Evolutionary conservation across 2,888 invertebrate species (phyloP).

Genomic region (Conomelus anceps): DNA sequence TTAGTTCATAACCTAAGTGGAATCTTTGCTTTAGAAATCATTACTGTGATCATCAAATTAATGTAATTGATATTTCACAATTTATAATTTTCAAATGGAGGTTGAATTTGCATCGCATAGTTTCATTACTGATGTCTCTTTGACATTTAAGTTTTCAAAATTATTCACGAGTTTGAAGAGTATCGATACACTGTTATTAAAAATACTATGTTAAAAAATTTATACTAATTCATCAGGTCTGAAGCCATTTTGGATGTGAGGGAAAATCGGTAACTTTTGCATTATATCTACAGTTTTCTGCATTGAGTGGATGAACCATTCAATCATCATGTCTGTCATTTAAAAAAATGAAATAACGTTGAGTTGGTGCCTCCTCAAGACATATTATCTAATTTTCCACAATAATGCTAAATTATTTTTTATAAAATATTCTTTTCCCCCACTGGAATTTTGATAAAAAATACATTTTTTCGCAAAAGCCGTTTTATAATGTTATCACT

Average conservation of each 20-base stretch:
- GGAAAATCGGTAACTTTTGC: background rate
- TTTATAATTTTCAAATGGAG: background rate
- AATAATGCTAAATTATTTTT: background rate
- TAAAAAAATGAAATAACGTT: background rate
- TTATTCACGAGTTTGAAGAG: too few species aligned
- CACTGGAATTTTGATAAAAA: too few species aligned
- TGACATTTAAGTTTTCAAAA: background rate
- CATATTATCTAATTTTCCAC: background rate
- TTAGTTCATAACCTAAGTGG: background rate
- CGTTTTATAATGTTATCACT: too few species aligned
- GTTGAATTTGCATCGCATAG: background rate
- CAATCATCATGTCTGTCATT: background rate
- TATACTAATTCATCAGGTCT: background rate
- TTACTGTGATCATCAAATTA: background rate
- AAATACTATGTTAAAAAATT: too few species aligned
- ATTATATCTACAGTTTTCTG: background rate
- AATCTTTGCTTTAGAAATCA: background rate
- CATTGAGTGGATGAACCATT: background rate
- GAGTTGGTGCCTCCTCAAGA: background rate
- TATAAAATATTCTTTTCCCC: too few species aligned
- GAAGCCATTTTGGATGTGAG: background rate
- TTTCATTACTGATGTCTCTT: background rate
- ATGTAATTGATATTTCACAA: background rate
- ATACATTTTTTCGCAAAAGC: too few species aligned
- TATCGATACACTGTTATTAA: background rate